A percentile compares a stretch with the other conserved stretches of the same genome.
phyloP scores from a whole-genome alignment of 2,888 invertebrate species.

The Lamellibrachia columna region DNA sequence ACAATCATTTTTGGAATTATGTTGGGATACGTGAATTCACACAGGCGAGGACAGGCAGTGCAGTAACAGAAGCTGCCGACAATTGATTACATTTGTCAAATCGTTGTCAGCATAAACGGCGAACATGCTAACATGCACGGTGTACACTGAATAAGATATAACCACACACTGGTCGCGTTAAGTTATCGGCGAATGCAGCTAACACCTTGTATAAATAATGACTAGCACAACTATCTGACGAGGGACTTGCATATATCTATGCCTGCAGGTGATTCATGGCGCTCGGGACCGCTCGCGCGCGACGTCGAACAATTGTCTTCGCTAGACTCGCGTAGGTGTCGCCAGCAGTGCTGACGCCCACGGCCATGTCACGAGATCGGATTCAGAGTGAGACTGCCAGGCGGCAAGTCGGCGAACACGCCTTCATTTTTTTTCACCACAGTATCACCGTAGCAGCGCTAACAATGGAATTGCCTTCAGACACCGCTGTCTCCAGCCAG shows the following conservation, averaged over 20 bases:
- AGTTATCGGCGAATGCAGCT: constrained; percentile 1
- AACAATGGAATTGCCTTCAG: not conserved
- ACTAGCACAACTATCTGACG: not conserved
- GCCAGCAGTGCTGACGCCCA: not conserved
- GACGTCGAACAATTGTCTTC: not conserved
- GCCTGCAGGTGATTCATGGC: not conserved
- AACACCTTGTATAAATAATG: not conserved
- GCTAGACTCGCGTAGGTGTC: not conserved
- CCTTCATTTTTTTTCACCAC: not conserved
- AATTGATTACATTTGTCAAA: constrained; percentile 16
- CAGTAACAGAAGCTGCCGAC: not conserved
- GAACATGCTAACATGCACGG: not conserved
- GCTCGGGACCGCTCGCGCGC: not conserved
- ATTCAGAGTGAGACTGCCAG: not conserved
- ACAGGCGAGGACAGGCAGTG: constrained; percentile 9
- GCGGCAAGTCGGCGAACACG: not conserved
- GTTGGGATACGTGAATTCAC: not conserved
- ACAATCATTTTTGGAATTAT: not conserved
- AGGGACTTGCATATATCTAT: not conserved
- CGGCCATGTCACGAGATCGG: not conserved
- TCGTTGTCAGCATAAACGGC: not conserved
- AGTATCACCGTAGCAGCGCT: not conserved
- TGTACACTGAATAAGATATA: not conserved
- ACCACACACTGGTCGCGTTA: not conserved
- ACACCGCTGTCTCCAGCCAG: no score